phyloP scores from a whole-genome alignment of 2,888 invertebrate species.

The Eristalis pertinax region DNA sequence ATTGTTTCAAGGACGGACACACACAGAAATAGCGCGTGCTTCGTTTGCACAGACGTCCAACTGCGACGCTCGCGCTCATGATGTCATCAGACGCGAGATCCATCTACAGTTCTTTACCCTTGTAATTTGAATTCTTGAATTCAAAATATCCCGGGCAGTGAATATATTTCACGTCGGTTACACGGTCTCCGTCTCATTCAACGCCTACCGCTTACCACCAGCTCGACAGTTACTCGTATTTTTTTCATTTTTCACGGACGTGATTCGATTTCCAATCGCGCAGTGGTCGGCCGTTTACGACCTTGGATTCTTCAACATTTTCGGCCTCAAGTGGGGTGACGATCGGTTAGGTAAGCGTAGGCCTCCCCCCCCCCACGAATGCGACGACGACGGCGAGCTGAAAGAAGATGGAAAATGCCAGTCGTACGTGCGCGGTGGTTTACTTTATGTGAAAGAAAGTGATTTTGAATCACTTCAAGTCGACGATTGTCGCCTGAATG shows the following conservation, averaged over 20 bases:
- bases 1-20: not conserved
- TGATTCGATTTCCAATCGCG: not conserved
- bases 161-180: not conserved
- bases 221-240: not conserved
- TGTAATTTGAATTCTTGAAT: not conserved
- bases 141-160: not conserved
- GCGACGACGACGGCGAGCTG: not conserved
- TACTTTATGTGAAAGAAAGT: constrained; percentile 7
- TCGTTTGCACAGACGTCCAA: not conserved
- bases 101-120: not conserved
- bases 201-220: not conserved
- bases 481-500: not conserved
- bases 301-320: not conserved
- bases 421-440: constrained; percentile 9
- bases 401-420: constrained; percentile 15
- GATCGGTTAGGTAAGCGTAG: not conserved
- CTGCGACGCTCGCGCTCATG: not conserved
- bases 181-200: not conserved
- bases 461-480: not conserved
- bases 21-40: not conserved
- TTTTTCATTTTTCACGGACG: not conserved
- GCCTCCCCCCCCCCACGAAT: too few species aligned
- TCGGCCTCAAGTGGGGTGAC: not conserved
- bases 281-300: not conserved
- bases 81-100: not conserved